Base-by-base conservation (phyloP, 1,140 invertebrate genomes). In the Gyrodactylus bullatarudis region DNA sequence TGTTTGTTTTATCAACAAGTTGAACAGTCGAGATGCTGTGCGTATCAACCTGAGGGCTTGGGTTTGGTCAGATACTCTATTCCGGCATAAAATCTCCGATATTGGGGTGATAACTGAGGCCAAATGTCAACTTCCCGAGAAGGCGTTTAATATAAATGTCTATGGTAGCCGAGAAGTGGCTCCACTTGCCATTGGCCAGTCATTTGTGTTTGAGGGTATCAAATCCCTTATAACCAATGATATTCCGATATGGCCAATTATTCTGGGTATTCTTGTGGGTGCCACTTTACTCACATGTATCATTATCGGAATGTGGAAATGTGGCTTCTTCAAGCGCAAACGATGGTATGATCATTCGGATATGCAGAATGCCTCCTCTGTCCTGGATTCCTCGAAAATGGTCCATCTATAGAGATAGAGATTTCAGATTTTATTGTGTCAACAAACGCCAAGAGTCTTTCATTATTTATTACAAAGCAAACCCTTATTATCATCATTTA, bases 291-390 rank as follows among this genome's bases (percentile, higher is more conserved):
- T 75, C 0, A 71, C 26, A 1, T 16, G 74, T 26, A 75, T 75
- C 21, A 75, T 75, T 1, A 20, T 75, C 20, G 26, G 69, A 16
- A n/a, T 75, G 1, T 75, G 74, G 74, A 25, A 27, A n/a, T 75
- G 74, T 72, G 74, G 74, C 1, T 75, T 75, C 74, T 75, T 75
- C 26, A 27, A 75, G 27, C 20, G 74, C 25, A 21, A 75, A n/a
- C 22, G 74, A 24, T 68, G 23, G 26, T 74, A 72, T 34, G 68
- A 54, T 54, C 34, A 54, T n/a, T n/a, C n/a, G n/a, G n/a, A n/a
- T n/a, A n/a, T n/a, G n/a, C 8, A 54, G 8, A n/a, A n/a, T 16
- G 34, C 34, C 34, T 54, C 34, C 34, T 54, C 34, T 54, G 34
- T 54, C 34, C 34, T 54, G 34, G 34, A 54, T n/a, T 54, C 34